phyloP scores from a whole-genome alignment of 2,797 vertebrate genomes.

The Oophaga sylvatica region DNA sequence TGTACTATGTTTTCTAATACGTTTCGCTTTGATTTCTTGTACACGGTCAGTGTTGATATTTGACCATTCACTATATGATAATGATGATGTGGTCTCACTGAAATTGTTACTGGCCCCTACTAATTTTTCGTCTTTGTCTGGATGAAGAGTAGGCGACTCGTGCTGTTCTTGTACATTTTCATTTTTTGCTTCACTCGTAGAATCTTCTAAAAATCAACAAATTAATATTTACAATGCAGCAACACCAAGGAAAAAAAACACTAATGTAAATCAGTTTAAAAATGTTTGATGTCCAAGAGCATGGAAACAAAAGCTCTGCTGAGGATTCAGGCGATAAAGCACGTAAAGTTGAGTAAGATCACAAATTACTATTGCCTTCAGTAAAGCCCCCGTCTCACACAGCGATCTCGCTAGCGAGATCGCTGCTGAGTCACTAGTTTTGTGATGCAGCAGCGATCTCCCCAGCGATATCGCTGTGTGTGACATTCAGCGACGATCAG shows the following conservation, averaged over 20 bases:
- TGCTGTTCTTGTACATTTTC: not conserved
- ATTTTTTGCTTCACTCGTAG: not conserved
- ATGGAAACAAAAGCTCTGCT: too few relatives aligned
- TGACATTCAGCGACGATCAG: too few relatives aligned
- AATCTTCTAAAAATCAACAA: not conserved
- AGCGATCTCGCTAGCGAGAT: too few relatives aligned
- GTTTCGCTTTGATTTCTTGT: not conserved
- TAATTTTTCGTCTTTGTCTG: not conserved
- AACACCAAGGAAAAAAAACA: not conserved
- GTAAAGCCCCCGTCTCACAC: too few relatives aligned
- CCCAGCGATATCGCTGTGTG: too few relatives aligned
- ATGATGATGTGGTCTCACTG: not conserved
- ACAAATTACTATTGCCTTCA: too few relatives aligned
- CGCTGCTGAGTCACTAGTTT: too few relatives aligned
- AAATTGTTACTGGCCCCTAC: not conserved
- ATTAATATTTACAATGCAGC: not conserved
- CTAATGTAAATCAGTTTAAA: not conserved
- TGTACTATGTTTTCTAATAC: not conserved
- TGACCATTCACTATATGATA: not conserved
- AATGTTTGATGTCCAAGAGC: not conserved
- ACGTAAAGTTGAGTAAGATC: too few relatives aligned
- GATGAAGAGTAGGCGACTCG: too few relatives aligned
- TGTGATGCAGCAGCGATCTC: too few relatives aligned
- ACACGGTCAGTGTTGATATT: not conserved
- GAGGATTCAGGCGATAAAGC: too few relatives aligned